Percentiles rank a stretch among this genome's conserved stretches.
phyloP scores from a whole-genome alignment of 1,140 invertebrate species.

The Drosophila lacteicornis region DNA sequence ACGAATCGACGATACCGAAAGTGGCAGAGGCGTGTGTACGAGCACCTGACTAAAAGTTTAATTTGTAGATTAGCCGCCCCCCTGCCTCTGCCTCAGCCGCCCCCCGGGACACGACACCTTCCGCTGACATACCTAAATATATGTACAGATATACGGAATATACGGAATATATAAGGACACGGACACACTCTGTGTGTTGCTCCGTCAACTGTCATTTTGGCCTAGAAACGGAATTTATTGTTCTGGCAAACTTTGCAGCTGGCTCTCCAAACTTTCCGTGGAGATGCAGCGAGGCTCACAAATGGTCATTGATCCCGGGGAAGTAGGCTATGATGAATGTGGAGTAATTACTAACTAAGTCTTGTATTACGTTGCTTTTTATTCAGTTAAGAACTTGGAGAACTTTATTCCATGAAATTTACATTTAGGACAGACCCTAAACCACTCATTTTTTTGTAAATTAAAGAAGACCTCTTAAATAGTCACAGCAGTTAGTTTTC shows the following conservation, averaged over 20 bases:
- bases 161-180: neutral
- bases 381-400: too few species aligned
- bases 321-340: conserved; percentile 1
- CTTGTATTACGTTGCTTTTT: too few species aligned
- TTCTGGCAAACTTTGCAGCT: conserved; percentile 17
- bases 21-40: conserved; percentile 4
- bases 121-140: neutral
- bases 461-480: too few species aligned
- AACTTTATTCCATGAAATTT: too few species aligned
- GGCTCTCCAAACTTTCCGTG: conserved; percentile 16
- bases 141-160: neutral
- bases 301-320: conserved; percentile 34
- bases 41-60: conserved; percentile 38
- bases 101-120: conserved; percentile 6
- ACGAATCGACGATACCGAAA: conserved; percentile 2
- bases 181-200: conserved; percentile 4
- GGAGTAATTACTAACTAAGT: neutral
- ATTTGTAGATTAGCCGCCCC: conserved; percentile 36
- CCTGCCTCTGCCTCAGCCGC: neutral
- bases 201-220: conserved; percentile 40
- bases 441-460: too few species aligned
- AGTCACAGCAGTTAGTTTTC: too few species aligned
- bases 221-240: conserved; percentile 30
- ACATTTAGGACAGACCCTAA: too few species aligned
- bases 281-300: conserved; percentile 13